Evolutionary conservation across 2,888 invertebrate species (phyloP).

Genomic region (Acleris sparsana): DNA sequence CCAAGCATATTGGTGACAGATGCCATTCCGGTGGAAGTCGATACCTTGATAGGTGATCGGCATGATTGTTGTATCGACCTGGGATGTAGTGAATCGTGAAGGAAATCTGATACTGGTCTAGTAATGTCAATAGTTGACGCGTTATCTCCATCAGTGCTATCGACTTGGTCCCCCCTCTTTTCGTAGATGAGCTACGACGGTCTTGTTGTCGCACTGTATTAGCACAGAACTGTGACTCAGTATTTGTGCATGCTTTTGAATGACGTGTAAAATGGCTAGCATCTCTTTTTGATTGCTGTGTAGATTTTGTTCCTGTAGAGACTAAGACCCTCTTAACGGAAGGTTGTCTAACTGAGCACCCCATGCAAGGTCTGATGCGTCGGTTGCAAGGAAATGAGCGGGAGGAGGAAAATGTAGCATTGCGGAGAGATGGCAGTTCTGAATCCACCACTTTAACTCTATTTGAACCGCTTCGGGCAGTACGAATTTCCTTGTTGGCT

Average conservation of each 20-base stretch:
- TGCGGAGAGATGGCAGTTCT: constrained; percentile 30
- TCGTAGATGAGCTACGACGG: constrained; percentile 1
- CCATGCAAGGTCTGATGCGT: constrained; percentile 44
- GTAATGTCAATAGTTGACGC: too few species aligned
- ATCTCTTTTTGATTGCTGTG: constrained; percentile 13
- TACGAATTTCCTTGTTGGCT: constrained; percentile 3
- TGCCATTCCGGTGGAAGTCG: too few species aligned
- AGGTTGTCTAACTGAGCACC: constrained; percentile 42
- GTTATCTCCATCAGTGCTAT: too few species aligned
- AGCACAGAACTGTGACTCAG: constrained; percentile 6
- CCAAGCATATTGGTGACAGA: too few species aligned
- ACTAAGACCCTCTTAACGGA: constrained; percentile 38
- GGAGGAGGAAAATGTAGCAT: constrained; percentile 37
- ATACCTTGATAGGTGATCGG: too few species aligned
- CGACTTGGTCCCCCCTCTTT: constrained; percentile 3
- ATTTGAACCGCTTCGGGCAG: constrained; percentile 1
- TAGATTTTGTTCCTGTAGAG: background rate
- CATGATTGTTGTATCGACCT: too few species aligned
- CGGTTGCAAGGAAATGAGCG: constrained; percentile 39
- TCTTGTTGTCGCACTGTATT: constrained; percentile 13
- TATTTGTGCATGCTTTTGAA: constrained; percentile 2
- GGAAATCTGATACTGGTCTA: too few species aligned
- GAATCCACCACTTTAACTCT: constrained; percentile 42
- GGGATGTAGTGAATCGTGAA: too few species aligned
- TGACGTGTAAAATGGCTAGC: constrained; percentile 10